A percentile compares a stretch with the other conserved stretches of the same genome.
Evolutionary conservation across 2,797 vertebrate species (phyloP).

Genomic region (Melanotaenia boesemani): DNA sequence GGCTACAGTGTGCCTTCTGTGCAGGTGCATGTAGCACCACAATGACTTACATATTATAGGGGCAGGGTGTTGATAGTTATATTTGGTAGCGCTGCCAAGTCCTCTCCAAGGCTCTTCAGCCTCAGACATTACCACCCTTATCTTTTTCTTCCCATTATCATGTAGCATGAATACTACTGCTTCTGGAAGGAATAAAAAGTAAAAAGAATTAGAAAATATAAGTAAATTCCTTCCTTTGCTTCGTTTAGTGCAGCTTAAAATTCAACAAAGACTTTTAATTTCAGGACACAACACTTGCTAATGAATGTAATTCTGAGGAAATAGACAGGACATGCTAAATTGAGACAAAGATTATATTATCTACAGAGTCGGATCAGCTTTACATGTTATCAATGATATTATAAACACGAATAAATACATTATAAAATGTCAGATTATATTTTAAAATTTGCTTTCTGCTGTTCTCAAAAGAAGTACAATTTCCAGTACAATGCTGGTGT

Average conservation of each 20-base stretch:
- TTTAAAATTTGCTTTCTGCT: constrained; percentile 1
- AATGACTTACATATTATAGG: constrained; percentile 7
- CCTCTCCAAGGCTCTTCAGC: constrained; percentile 49
- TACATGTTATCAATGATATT: not conserved
- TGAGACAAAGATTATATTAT: constrained; percentile 3
- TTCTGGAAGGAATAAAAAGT: constrained; percentile 24
- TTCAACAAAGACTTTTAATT: constrained; percentile 25
- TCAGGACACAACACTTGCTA: constrained; percentile 75
- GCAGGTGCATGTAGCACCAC: constrained; percentile 9
- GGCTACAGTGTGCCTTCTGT: not conserved
- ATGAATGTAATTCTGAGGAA: not conserved
- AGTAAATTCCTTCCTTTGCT: not conserved
- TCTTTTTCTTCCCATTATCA: constrained; percentile 40
- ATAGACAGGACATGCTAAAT: not conserved
- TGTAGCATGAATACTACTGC: constrained; percentile 44
- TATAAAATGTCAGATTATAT: not conserved
- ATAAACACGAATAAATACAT: constrained; percentile 12
- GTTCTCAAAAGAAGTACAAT: constrained; percentile 14
- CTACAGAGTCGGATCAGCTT: not conserved
- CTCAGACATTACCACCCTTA: constrained; percentile 47
- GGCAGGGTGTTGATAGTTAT: constrained; percentile 51
- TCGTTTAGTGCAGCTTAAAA: not conserved
- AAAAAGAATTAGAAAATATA: constrained; percentile 18
- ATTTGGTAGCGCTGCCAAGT: constrained; percentile 57
- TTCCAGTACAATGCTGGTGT: constrained; percentile 9